A percentile compares a stretch with the other conserved stretches of the same genome.
phyloP scores from a whole-genome alignment of 2,888 invertebrate species.

The Magallana nippona region DNA sequence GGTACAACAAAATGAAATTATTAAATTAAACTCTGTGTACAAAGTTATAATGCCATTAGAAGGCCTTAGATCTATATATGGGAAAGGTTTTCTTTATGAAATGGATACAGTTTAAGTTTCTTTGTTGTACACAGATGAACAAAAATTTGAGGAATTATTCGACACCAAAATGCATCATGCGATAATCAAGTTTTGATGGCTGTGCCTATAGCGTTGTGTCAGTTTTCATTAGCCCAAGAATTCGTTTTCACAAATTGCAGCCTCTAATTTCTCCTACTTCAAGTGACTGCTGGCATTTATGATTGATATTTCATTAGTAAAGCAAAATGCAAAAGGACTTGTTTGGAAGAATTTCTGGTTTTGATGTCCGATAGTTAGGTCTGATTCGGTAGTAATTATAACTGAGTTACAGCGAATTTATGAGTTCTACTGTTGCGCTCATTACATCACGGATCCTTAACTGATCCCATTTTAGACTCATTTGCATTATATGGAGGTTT shows the following conservation, averaged over 20 bases:
- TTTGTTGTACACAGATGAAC: conserved; percentile 18
- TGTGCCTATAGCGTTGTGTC: conserved; percentile 38
- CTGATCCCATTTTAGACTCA: conserved; percentile 29
- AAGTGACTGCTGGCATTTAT: conserved; percentile 34
- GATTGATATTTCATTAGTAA: conserved; percentile 41
- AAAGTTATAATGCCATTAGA: neutral
- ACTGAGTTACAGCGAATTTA: conserved; percentile 13
- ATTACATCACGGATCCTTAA: conserved; percentile 20
- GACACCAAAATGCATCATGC: conserved; percentile 36
- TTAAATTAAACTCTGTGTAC: neutral
- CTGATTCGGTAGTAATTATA: conserved; percentile 33
- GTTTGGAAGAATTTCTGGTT: conserved; percentile 27
- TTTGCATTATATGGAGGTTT: conserved; percentile 23
- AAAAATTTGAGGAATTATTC: conserved; percentile 27
- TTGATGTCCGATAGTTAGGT: conserved; percentile 32
- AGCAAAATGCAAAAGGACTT: conserved; percentile 26
- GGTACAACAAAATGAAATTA: neutral
- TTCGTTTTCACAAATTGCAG: conserved; percentile 43
- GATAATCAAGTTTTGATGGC: conserved; percentile 41
- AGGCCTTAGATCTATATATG: conserved; percentile 5
- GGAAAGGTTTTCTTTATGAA: conserved; percentile 5
- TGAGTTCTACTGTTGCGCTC: conserved; percentile 23
- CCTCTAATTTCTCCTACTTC: conserved; percentile 37
- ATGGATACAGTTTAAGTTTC: conserved; percentile 22
- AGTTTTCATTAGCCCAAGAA: conserved; percentile 38